These are phyloP conservation scores for Euzophera pinguis DNA, from an alignment of 2,888 invertebrate species.

Conservation along the genomic window DNA sequence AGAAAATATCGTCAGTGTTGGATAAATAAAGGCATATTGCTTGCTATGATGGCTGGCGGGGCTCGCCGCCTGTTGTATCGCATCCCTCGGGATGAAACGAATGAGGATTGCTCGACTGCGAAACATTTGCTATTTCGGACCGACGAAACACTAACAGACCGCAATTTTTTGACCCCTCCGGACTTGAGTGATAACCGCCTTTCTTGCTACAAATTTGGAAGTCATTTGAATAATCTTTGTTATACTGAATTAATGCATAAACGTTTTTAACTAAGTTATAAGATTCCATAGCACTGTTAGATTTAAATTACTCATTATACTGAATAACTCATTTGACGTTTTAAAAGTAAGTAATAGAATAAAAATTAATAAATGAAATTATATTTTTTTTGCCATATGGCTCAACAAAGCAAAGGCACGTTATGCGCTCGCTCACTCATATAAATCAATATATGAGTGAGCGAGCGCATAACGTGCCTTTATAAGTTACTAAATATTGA, in stretches of 20 bases:
- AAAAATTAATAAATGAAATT: no score
- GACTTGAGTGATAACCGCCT: conserved; percentile 16
- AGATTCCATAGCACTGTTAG: no score
- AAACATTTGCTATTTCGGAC: conserved; percentile 36
- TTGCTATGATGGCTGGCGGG: conserved; percentile 48
- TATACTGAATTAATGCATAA: not conserved
- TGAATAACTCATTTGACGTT: no score
- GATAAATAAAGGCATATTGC: conserved; percentile 62
- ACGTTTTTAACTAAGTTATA: no score
- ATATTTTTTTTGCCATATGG: no score
- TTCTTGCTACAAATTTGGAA: conserved; percentile 1
- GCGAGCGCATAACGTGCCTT: no score
- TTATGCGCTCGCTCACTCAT: no score
- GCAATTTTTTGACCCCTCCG: conserved; percentile 24
- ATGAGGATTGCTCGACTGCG: conserved; percentile 53
- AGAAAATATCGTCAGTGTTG: conserved; percentile 51
- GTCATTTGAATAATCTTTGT: not conserved
- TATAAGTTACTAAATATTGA: no score
- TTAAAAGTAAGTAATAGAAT: no score
- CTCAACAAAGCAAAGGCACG: no score
- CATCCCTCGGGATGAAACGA: conserved; percentile 56
- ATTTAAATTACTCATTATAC: no score
- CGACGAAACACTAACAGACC: conserved; percentile 28
- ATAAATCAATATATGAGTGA: no score
- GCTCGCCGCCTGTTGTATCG: conserved; percentile 44